These are phyloP conservation scores for Drosophila cognata DNA, from an alignment of 2,888 invertebrate species.

Conservation along the genomic window DNA sequence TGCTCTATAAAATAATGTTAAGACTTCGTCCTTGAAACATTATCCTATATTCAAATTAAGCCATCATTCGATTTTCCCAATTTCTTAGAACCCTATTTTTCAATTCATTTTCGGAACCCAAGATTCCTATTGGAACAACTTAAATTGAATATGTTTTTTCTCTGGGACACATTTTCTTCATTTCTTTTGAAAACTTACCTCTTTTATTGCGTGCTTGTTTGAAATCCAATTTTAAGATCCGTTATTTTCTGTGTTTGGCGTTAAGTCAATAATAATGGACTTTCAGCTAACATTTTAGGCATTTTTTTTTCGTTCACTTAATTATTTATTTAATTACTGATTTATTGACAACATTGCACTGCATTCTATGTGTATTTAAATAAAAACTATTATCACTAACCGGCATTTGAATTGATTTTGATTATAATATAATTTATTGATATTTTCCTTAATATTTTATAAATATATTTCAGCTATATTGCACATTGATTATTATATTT, in stretches of 20 bases:
- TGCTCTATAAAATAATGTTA: not conserved
- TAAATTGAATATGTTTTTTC: not conserved
- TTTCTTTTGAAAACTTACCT: constrained; percentile 17
- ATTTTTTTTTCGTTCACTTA: constrained; percentile 33
- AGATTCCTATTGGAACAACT: not conserved
- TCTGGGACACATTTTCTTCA: not conserved
- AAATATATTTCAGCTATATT: constrained; percentile 70
- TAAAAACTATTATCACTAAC: constrained; percentile 52
- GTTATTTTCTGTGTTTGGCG: constrained; percentile 1
- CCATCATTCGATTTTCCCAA: not conserved
- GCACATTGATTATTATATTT: constrained; percentile 58
- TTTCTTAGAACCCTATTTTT: not conserved
- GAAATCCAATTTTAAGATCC: constrained; percentile 23
- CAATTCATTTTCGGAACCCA: not conserved
- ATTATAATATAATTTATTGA: constrained; percentile 27
- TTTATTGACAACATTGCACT: constrained; percentile 45
- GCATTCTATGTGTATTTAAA: constrained; percentile 14
- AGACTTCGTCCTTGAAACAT: constrained; percentile 24
- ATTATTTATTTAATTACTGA: constrained; percentile 24
- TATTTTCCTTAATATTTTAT: constrained; percentile 33
- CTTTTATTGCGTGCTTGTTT: constrained; percentile 10
- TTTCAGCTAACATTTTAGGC: constrained; percentile 49
- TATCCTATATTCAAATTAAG: not conserved
- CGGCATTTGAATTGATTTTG: constrained; percentile 48
- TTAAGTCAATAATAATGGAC: constrained; percentile 26